Base-by-base conservation (phyloP, 23 tunicate species). In the Ciona savignyi region DNA sequence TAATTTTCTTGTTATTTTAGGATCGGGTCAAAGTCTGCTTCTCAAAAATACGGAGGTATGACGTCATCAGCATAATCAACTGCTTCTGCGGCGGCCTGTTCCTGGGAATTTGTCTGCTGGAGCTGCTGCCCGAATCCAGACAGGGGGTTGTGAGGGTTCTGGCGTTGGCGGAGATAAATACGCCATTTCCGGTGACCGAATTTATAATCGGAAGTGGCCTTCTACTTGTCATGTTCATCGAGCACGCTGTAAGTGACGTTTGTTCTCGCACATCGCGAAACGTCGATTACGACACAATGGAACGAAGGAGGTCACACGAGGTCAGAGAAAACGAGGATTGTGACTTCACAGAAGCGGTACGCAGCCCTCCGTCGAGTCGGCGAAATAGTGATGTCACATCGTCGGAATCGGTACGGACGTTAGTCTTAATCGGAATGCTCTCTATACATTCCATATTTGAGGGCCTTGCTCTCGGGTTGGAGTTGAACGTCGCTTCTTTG, bases 41-140 rank as follows among this genome's bases (percentile, higher is more conserved):
- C n/a, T n/a, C n/a, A n/a, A n/a, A n/a, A 2, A 6, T 84, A 33
- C 23, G 75, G 61, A 62, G 56, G 27, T 84, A 84, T 29, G 81
- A 77, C 75, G 26, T 88, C 42, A 25, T 67, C 0, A 83, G 88
- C 51, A 31, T 68, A 20, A 72, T 88, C 29, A 81, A 88, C 70
- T 88, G 96, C 28, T 72, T 86, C 32, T 88, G 96, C 34, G 96
- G 96, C 4, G 96, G 96, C 15, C 60, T 88, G 19, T 88, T 88
- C 65, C 69, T 88, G 35, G 96, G 96, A 23, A 71, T 88, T 25
- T 76, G 83, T 27, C 71, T 88, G 21, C 73, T 88, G 30, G 96
- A 88, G 4, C 33, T 88, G 66, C 62, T 88, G 23, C 96, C 96
- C 0, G 76, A 78, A 48, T 74, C 88, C 33, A 49, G 77, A 66